These are phyloP conservation scores for Rhyacichthys aspro DNA, from an alignment of 2,797 vertebrate genomes.

Conservation along the genomic window DNA sequence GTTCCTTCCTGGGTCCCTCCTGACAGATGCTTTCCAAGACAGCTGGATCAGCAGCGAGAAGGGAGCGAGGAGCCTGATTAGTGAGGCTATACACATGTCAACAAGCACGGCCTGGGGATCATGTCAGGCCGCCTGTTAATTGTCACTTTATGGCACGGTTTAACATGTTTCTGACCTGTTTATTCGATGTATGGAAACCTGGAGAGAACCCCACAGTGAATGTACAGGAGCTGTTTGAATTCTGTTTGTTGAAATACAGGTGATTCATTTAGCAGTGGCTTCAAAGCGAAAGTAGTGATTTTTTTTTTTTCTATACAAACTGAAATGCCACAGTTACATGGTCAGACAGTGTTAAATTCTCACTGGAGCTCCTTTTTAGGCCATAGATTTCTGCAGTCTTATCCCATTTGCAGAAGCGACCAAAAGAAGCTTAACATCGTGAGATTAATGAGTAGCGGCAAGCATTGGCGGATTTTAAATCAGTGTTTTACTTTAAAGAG, in stretches of 20 bases:
- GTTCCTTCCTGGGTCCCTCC: conserved; percentile 70
- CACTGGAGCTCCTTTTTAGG: too few relatives aligned
- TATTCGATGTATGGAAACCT: conserved; percentile 9
- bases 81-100: conserved; percentile 55
- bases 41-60: conserved; percentile 68
- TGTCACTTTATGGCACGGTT: conserved; percentile 41
- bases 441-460: too few relatives aligned
- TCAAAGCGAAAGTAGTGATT: too few relatives aligned
- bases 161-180: conserved; percentile 20
- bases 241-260: neutral
- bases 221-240: neutral
- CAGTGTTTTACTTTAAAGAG: too few relatives aligned
- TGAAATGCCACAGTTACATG: too few relatives aligned
- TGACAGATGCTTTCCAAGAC: conserved; percentile 79
- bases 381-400: too few relatives aligned
- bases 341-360: too few relatives aligned
- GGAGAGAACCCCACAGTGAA: neutral
- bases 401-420: too few relatives aligned
- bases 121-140: conserved; percentile 38
- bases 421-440: too few relatives aligned
- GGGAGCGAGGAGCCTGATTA: conserved; percentile 57
- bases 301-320: too few relatives aligned
- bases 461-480: too few relatives aligned
- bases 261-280: too few relatives aligned
- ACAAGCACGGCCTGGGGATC: conserved; percentile 50